Evolutionary conservation across 1,140 invertebrate species (phyloP).

Genomic region (Scylla paramamosain): DNA sequence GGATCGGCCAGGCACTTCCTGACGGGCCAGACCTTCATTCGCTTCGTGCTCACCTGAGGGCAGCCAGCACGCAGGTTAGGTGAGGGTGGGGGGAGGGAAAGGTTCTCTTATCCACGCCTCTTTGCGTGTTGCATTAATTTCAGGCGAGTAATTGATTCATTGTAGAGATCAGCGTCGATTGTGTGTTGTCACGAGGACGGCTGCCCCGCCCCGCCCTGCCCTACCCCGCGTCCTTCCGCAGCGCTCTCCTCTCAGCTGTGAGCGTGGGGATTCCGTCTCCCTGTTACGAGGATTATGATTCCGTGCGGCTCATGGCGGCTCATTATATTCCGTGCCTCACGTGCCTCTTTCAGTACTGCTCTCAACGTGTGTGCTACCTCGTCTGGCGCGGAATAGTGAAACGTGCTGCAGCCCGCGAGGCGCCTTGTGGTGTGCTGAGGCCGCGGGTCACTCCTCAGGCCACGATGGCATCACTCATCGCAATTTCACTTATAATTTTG

Average conservation of each 20-base stretch:
- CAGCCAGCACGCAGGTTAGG: neutral
- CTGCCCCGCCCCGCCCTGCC: neutral
- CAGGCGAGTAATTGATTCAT: constrained; percentile 54
- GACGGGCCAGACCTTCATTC: neutral
- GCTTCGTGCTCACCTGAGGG: constrained; percentile 39
- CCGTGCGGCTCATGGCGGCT: neutral
- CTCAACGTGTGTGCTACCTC: neutral
- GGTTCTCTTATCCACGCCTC: neutral
- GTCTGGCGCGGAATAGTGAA: neutral
- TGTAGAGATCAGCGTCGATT: constrained; percentile 34
- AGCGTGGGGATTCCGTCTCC: no score
- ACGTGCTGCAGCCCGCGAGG: neutral
- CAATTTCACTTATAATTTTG: neutral
- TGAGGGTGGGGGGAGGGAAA: neutral
- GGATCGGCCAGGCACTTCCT: neutral
- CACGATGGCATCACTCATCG: neutral
- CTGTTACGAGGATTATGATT: neutral
- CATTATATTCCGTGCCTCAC: neutral
- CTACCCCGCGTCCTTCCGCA: neutral
- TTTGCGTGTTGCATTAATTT: constrained; percentile 51
- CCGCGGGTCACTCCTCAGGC: neutral
- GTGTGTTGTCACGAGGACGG: neutral
- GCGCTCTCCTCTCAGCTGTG: no score
- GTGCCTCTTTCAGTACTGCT: neutral
- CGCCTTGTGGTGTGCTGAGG: neutral